Evolutionary conservation across 2,113 vertebrate species (phyloP), one percentile per base, ranked within the genome.

Genomic region (Paralichthys olivaceus): DNA sequence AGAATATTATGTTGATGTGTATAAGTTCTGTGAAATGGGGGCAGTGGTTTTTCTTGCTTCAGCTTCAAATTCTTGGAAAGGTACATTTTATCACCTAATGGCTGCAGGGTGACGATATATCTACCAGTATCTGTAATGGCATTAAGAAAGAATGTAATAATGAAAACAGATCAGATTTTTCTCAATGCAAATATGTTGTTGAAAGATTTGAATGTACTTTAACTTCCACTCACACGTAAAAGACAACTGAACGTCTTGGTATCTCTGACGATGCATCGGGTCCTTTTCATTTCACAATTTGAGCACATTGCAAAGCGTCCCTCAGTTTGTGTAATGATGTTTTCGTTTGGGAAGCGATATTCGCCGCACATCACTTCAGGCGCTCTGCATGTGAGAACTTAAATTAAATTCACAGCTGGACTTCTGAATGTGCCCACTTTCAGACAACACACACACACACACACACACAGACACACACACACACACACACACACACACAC

Each of bases 381-480:
- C 49, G 7, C 20, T 51, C 49, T 2, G 49, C 19, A 15, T 64
- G 28, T 61, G 54, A 28, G 13, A 69, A 40, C 12, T 54, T 47
- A 4, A 68, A 58, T 67, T 68, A 68, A 47, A 59, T 74, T 74
- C 45, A 66, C 73, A 71, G 77, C 51, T 77, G 62, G 61, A 58
- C 22, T 40, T 56, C 19, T 22, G 20, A 69, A 60, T 45, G 29
- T 63, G 12, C 22, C n/a, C 32, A 32, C 55, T 63, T 37, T 58
- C 20, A 49, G 19, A 20, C 32, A 47, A 70, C 6, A 26, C 37
- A 19, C 7, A n/a, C 62, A 4, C 14, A 13, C 67, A 53, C 20
- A 45, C 11, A 23, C 34, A 54, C 58, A 26, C 56, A 26, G 5
- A 34, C 58, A 37, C 29, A 60, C 58, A 22, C 58, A 37, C 58